These are phyloP conservation scores for Campaea margaritaria DNA, from an alignment of 2,888 invertebrate species.

Conservation along the genomic window DNA sequence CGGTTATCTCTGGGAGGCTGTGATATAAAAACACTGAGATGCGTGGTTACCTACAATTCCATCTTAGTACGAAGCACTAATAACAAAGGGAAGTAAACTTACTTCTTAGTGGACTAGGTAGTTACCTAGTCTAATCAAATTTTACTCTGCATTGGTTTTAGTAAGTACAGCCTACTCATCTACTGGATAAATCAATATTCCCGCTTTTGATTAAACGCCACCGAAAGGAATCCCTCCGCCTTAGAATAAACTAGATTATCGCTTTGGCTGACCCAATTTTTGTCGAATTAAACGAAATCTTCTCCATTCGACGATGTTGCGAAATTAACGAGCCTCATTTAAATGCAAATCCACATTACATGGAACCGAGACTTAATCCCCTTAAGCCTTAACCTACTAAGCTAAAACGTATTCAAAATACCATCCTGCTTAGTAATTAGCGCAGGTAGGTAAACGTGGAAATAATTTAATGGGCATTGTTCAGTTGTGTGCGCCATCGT, in stretches of 20 bases:
- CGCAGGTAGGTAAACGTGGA: slow-evolving; percentile 18
- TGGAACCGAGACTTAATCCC: slow-evolving; percentile 46
- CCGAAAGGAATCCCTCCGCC: slow-evolving; percentile 33
- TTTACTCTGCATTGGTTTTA: slow-evolving; percentile 10
- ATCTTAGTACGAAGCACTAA: too few species aligned
- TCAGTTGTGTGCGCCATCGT: background rate
- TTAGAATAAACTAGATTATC: slow-evolving; percentile 36
- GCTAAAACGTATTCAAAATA: slow-evolving; percentile 49
- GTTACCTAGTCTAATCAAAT: background rate
- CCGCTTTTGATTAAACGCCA: slow-evolving; percentile 35
- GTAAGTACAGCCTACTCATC: background rate
- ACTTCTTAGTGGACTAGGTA: too few species aligned
- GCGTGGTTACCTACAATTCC: too few species aligned
- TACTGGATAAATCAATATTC: slow-evolving; percentile 25
- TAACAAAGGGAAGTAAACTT: too few species aligned
- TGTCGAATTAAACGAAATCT: slow-evolving; percentile 42
- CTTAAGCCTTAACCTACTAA: slow-evolving; percentile 44
- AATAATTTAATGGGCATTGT: slow-evolving; percentile 9
- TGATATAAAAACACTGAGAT: too few species aligned
- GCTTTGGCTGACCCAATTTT: slow-evolving; percentile 44
- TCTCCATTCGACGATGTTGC: slow-evolving; percentile 44
- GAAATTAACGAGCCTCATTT: slow-evolving; percentile 53
- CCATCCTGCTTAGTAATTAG: slow-evolving; percentile 45
- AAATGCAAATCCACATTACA: slow-evolving; percentile 55
- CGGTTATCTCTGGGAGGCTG: too few species aligned